Base-by-base conservation (phyloP, 2,888 invertebrate genomes). In the Tanaodytes sp. region DNA sequence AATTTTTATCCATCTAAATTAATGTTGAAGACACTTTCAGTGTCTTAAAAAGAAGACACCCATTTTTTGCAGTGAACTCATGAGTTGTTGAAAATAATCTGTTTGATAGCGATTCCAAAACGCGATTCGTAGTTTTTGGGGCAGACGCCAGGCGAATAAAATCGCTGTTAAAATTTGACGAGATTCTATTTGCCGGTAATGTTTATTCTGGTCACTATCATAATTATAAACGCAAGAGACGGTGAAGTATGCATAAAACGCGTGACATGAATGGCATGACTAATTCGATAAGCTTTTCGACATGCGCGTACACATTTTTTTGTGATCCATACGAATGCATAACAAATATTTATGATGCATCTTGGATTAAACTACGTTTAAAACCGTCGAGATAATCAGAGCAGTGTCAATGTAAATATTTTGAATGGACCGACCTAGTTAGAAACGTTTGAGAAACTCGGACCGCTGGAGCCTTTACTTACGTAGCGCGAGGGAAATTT, bases 171-270 rank as follows among this genome's bases (percentile, higher is more conserved):
- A 58, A 58, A 40, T 48, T 40, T 14, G 48, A 43, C 2, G 40
- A 16, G 48, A 27, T 20, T 16, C 30, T 39, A 40, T 58, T 58
- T 58, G 30, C 15, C 9, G 14, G 30, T 20, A 55, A 58, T 42
- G 45, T 36, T 14, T 51, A 48, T 64, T 46, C 63, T 11, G 11
- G 23, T 8, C 42, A n/a, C 18, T 9, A 45, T 14, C 40, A 40
- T 62, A 58, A 63, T 68, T 54, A 49, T 15, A 63, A 37, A 63
- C 63, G 67, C 55, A 66, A 66, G 46, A 30, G 27, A 20, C 55
- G 39, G 27, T 39, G 45, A 57, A 48, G 58, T 61, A 43, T 68
- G 30, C 54, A 9, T 27, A n/a, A n/a, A n/a, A n/a, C n/a, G n/a
- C n/a, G n/a, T n/a, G n/a, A n/a, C n/a, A 67, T 39, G 58, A 65